These are phyloP conservation scores for Drosophila nr. fundita DNA, from an alignment of 2,888 invertebrate genomes.

Conservation along the genomic window DNA sequence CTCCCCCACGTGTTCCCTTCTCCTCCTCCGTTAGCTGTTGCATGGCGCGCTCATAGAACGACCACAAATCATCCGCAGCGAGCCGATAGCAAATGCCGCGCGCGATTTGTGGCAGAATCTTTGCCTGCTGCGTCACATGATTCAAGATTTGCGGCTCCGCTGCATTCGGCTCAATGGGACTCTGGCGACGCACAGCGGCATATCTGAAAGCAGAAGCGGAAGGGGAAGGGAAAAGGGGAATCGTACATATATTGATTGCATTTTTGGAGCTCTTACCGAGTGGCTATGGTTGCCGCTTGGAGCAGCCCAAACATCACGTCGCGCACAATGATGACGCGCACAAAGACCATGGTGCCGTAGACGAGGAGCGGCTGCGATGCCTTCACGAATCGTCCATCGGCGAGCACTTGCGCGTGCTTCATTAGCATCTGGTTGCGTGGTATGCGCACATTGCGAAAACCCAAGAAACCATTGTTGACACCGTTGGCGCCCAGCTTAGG, in stretches of 20 bases:
- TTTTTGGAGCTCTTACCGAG: conserved; percentile 86
- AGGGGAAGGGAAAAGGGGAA: not conserved
- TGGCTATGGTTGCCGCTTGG: conserved; percentile 95
- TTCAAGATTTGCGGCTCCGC: conserved; percentile 95
- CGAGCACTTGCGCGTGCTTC: conserved; percentile 96
- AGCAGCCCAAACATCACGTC: conserved; percentile 91
- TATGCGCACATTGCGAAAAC: conserved; percentile 93
- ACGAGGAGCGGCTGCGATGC: conserved; percentile 92
- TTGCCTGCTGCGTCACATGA: conserved; percentile 96
- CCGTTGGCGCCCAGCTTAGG: conserved; percentile 95
- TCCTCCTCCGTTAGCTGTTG: conserved; percentile 88
- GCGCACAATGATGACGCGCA: conserved; percentile 92
- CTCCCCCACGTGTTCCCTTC: conserved; percentile 86
- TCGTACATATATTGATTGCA: not conserved
- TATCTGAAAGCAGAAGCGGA: conserved; percentile 83
- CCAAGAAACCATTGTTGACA: conserved; percentile 96
- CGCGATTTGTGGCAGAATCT: conserved; percentile 93
- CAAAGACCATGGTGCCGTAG: conserved; percentile 95
- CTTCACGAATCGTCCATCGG: conserved; percentile 94
- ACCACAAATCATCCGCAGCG: conserved; percentile 91
- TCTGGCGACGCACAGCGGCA: conserved; percentile 94
- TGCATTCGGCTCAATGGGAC: conserved; percentile 90
- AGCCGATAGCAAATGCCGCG: conserved; percentile 92
- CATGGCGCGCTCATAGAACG: conserved; percentile 91
- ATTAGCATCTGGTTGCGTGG: conserved; percentile 95